phyloP scores from a whole-genome alignment of 2,888 invertebrate species.

The Lathronympha strigana region DNA sequence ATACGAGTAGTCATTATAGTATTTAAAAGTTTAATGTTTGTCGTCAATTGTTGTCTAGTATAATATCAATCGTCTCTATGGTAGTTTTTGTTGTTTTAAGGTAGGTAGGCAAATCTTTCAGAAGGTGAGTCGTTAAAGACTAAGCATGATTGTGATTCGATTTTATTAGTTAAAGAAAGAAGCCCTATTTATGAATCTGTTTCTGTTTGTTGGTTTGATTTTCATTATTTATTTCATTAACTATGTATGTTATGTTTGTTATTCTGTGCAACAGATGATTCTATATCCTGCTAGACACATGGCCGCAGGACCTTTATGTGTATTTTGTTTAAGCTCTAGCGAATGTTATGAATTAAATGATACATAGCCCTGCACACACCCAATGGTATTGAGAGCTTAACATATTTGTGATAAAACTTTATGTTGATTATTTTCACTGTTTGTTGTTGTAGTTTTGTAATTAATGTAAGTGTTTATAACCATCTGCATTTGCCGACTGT shows the following conservation, averaged over 20 bases:
- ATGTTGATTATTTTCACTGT: no score
- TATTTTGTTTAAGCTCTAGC: constrained; percentile 8
- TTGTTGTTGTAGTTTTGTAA: no score
- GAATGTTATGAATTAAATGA: constrained; percentile 15
- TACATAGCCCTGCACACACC: background rate
- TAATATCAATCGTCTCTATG: constrained; percentile 58
- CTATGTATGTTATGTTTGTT: constrained; percentile 31
- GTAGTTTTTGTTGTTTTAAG: constrained; percentile 54
- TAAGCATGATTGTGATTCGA: constrained; percentile 46
- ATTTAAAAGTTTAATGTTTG: constrained; percentile 55
- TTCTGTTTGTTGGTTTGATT: background rate
- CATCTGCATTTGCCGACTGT: no score
- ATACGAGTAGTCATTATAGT: constrained; percentile 53
- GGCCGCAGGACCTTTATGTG: background rate
- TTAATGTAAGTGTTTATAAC: no score
- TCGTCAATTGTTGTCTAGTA: constrained; percentile 76
- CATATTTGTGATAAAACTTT: no score
- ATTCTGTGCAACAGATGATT: constrained; percentile 37
- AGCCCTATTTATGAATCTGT: background rate
- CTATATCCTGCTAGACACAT: background rate
- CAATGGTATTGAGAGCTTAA: no score
- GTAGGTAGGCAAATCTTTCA: constrained; percentile 52
- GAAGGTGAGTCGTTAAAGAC: constrained; percentile 52
- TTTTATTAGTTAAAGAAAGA: constrained; percentile 31
- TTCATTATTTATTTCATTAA: background rate